Base-by-base conservation (phyloP, 1,140 invertebrate species). In the Agraylea sexmaculata region DNA sequence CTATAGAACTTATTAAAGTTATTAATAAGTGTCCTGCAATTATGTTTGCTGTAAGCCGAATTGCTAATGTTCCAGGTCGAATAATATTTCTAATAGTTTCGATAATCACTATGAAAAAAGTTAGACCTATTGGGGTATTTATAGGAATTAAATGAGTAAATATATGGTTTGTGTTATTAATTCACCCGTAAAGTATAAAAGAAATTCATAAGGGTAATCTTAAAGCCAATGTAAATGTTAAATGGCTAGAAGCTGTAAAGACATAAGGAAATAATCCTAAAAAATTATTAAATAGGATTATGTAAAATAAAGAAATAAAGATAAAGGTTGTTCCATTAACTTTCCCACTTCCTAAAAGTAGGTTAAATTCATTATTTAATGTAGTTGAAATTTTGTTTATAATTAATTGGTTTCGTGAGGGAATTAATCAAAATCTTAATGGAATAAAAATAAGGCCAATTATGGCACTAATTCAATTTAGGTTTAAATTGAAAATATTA, bases 21-120 rank as follows among this genome's bases (percentile, higher is more conserved):
- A 64, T 45, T 40, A 79, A 49, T 55, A 79, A 55, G 54, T 77
- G 75, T 0, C 75, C 75, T 10, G 75, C 74, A 65, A 77, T 76
- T 70, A 78, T 76, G 67, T 78, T 78, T 25, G 77, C 75, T 8
- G 70, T 65, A 62, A 80, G 53, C 43, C 75, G 76, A 35, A 79
- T 62, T 20, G 69, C 64, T 63, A 80, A 58, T 2, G 74, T 78
- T 53, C 62, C 52, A 6, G 74, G 75, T 5, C 72, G 74, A 64
- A 80, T 78, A 28, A 71, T 22, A 61, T 68, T 69, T 50, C 68
- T 73, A 61, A 73, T 71, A 36, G 62, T 61, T 73, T 73, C 66
- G 68, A 73, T 72, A 51, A 68, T 49, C 23, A 74, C 64, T 59
- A 68, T 68, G 55, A 68, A 70, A 52, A 65, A 64, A 56, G 71